These are phyloP conservation scores for Cryptocheilus praepositus DNA, from an alignment of 2,888 invertebrate genomes.

Conservation along the genomic window DNA sequence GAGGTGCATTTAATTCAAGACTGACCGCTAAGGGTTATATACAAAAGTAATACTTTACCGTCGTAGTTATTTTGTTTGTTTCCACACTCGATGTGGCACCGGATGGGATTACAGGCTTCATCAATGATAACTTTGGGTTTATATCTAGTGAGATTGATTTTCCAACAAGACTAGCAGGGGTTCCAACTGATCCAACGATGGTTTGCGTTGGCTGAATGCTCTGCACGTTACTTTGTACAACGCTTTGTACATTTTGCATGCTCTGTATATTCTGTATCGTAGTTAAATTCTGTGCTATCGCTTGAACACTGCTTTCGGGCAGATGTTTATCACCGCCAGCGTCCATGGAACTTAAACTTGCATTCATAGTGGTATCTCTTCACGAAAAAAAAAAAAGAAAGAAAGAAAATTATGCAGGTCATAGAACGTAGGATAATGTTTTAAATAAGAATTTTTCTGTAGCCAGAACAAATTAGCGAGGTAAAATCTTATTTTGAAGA, in stretches of 20 bases:
- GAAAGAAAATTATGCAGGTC: no score
- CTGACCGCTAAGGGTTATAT: background rate
- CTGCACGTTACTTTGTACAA: constrained; percentile 66
- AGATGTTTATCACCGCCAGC: constrained; percentile 65
- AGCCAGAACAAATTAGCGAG: background rate
- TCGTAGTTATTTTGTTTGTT: constrained; percentile 66
- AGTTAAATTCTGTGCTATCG: constrained; percentile 65
- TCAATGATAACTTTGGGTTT: constrained; percentile 67
- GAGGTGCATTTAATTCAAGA: no score
- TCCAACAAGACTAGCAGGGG: constrained; percentile 63
- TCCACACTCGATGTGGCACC: constrained; percentile 64
- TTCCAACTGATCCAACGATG: constrained; percentile 62
- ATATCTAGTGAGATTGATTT: constrained; percentile 71
- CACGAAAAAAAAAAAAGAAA: background rate
- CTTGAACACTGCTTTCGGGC: constrained; percentile 64
- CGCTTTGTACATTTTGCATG: constrained; percentile 60
- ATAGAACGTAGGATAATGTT: background rate
- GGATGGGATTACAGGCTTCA: constrained; percentile 67
- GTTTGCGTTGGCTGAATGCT: constrained; percentile 66
- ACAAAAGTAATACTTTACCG: constrained; percentile 44
- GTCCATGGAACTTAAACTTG: constrained; percentile 56
- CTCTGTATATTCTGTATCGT: constrained; percentile 65
- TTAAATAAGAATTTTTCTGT: background rate
- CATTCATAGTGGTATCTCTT: constrained; percentile 53
- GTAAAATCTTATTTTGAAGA: background rate